Conservation (phyloP, 2,113 vertebrate genomes). For the Xyliphius kryptos region DNA sequence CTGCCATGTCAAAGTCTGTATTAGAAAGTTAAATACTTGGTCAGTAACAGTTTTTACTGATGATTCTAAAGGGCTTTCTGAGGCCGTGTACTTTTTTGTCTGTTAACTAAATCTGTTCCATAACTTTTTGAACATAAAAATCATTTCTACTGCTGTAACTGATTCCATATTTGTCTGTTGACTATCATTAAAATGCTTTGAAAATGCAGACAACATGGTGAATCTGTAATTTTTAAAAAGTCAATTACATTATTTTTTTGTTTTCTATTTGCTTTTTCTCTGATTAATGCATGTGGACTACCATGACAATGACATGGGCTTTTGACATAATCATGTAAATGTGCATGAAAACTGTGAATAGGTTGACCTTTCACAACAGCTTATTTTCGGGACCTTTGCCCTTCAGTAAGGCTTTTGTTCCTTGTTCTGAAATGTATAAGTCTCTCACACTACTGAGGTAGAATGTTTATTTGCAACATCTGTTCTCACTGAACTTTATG, state of each 20-base stretch:
- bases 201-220: constrained; percentile 49
- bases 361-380: background rate
- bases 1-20: background rate
- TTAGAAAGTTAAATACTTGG: too few relatives aligned
- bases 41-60: background rate
- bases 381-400: constrained; percentile 34
- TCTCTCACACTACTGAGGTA: background rate
- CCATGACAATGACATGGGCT: constrained; percentile 35
- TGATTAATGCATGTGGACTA: constrained; percentile 21
- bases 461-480: background rate
- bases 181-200: constrained; percentile 62
- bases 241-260: constrained; percentile 25
- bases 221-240: constrained; percentile 49
- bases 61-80: constrained; percentile 24
- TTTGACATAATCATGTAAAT: constrained; percentile 27
- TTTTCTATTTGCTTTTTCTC: constrained; percentile 32
- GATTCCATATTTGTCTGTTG: constrained; percentile 55
- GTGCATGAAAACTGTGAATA: constrained; percentile 35
- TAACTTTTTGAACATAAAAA: constrained; percentile 49
- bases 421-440: background rate
- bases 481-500: background rate
- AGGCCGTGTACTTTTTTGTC: constrained; percentile 31
- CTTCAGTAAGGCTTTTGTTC: background rate
- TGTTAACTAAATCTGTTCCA: constrained; percentile 51
- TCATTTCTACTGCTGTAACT: constrained; percentile 56